Evolutionary conservation across 2,113 vertebrate genomes (phyloP).

Genomic region (Nothobranchius kuhntae): DNA sequence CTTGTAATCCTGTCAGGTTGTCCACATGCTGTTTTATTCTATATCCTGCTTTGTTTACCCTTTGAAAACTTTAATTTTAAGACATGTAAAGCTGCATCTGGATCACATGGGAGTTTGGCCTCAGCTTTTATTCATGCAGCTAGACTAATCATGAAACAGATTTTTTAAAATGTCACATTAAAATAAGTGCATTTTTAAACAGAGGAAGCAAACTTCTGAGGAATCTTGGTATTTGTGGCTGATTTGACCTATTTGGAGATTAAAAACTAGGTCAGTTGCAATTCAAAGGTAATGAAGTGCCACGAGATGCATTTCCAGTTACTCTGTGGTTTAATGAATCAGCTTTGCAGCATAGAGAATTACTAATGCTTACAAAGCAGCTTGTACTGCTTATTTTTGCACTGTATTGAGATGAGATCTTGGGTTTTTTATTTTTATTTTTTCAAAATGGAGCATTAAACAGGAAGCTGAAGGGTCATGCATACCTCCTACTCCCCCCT

Average conservation of each 20-base stretch:
- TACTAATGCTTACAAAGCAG: constrained; percentile 7
- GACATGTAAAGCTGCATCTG: too few relatives aligned
- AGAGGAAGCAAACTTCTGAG: background rate
- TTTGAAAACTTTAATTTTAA: background rate
- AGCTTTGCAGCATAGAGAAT: constrained; percentile 2
- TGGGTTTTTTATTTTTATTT: background rate
- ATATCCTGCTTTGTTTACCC: background rate
- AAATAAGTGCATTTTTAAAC: background rate
- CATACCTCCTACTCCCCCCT: constrained; percentile 5
- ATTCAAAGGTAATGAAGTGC: constrained; percentile 31
- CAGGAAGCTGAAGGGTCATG: constrained; percentile 1
- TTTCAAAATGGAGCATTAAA: background rate
- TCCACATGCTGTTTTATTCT: constrained; percentile 9
- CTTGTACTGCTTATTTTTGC: constrained; percentile 20
- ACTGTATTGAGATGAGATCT: constrained; percentile 6
- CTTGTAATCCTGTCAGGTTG: constrained; percentile 1
- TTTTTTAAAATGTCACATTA: too few relatives aligned
- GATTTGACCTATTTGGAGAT: constrained; percentile 28
- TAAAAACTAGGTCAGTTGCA: constrained; percentile 36
- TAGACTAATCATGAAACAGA: too few relatives aligned
- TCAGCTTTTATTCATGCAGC: too few relatives aligned
- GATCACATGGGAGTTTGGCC: too few relatives aligned
- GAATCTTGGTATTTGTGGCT: background rate
- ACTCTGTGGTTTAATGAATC: constrained; percentile 27
- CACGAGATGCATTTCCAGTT: constrained; percentile 34